Percentiles rank a stretch among this genome's conserved stretches.
Conservation (phyloP, 2,888 invertebrate genomes). For the Caenorhabditis drosophilae region DNA sequence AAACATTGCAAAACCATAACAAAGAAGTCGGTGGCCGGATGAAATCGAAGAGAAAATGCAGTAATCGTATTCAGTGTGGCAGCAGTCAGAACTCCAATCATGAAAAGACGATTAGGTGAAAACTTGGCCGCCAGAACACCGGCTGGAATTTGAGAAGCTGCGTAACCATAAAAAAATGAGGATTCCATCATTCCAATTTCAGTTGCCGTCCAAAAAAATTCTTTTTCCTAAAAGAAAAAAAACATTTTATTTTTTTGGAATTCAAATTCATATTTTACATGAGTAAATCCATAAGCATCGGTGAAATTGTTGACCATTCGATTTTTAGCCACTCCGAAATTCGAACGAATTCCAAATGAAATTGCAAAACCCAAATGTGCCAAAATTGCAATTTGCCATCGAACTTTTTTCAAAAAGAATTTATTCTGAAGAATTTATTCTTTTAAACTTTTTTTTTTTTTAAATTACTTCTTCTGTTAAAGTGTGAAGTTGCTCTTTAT, state of each 20-base stretch:
- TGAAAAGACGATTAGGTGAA: slow-evolving; percentile 94
- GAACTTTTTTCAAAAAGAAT: slow-evolving; percentile 70
- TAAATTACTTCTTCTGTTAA: slow-evolving; percentile 37
- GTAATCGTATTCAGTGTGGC: slow-evolving; percentile 90
- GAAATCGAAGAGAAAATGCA: slow-evolving; percentile 81
- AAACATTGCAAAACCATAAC: slow-evolving; percentile 88
- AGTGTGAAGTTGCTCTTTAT: slow-evolving; percentile 46
- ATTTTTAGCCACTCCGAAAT: slow-evolving; percentile 91
- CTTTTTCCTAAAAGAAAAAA: slow-evolving; percentile 35
- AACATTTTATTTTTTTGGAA: slow-evolving; percentile 1
- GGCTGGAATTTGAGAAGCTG: slow-evolving; percentile 95
- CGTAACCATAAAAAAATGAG: slow-evolving; percentile 97
- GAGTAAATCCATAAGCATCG: slow-evolving; percentile 50
- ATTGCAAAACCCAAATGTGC: slow-evolving; percentile 69
- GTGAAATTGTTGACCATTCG: slow-evolving; percentile 73
- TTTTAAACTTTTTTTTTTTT: not conserved
- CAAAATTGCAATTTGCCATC: slow-evolving; percentile 71
- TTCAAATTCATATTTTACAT: slow-evolving; percentile 32
- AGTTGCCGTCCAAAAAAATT: slow-evolving; percentile 57
- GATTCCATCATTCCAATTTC: slow-evolving; percentile 84
- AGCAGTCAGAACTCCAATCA: slow-evolving; percentile 88
- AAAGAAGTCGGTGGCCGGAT: slow-evolving; percentile 77
- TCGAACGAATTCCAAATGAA: slow-evolving; percentile 72
- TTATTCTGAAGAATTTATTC: slow-evolving; percentile 30
- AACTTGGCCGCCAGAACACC: slow-evolving; percentile 94